Evolutionary conservation across 2,113 vertebrate genomes (phyloP), one percentile per base, ranked within the genome.

Genomic region (Barnardius zonarius): DNA sequence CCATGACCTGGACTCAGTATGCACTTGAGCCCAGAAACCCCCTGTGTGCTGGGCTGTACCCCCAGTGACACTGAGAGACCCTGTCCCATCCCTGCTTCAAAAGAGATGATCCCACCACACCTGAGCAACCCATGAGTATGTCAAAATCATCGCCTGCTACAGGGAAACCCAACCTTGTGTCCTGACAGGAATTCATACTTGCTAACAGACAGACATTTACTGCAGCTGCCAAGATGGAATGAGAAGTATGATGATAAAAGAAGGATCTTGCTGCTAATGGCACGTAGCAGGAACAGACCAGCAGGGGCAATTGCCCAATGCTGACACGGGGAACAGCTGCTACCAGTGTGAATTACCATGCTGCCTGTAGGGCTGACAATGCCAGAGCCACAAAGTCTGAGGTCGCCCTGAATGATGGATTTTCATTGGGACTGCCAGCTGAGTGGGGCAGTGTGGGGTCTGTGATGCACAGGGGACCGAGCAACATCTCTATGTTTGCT

Each of bases 101-200:
- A 33, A 80, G 12, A 28, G 9, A 24, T 5, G 16, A 20, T 77
- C 33, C 35, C 23, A 13, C 37, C 49, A 35, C 68, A 24, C 7
- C 37, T 1, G 1, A 95, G n/a, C 46, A 55, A 88, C 35, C 49
- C 22, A 8, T 2, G 2, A 66, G 37, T 4, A 0, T 44, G 35
- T 43, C 37, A 31, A 35, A 86, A 55, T 46, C 23, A 54, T 59
- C 31, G 25, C 59, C 41, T 7, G 3, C 49, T 17, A 8, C 61
- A 48, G 59, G 33, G 59, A 5, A 7, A 62, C 39, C 31, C 0
- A 1, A 57, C 54, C 31, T 16, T 48, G 43, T 5, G 7, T 51
- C 51, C 30, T 1, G 2, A 70, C 0, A 3, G 13, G 37, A 4
- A 0, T 43, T 41, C 3, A 1, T 23, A 72, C 46, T 30, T 6